phyloP scores from a whole-genome alignment of 2,113 vertebrate species.

The Xiphophorus couchianus region DNA sequence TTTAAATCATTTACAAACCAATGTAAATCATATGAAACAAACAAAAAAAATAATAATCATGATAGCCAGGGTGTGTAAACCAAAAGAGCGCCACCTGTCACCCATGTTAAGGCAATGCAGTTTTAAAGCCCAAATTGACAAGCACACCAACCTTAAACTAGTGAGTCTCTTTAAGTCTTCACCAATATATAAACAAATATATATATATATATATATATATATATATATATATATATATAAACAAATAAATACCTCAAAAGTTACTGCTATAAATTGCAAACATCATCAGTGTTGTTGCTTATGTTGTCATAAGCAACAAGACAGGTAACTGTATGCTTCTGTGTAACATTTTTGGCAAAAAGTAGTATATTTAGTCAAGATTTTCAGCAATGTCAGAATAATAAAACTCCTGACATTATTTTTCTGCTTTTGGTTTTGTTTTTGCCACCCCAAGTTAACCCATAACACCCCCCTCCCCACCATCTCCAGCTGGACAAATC shows the following conservation, averaged over 20 bases:
- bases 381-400: neutral
- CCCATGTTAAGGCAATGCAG: neutral
- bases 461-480: no score
- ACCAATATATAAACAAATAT: no score
- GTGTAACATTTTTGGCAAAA: neutral
- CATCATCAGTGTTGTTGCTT: neutral
- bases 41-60: neutral
- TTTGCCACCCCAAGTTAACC: neutral
- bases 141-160: no score
- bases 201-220: no score
- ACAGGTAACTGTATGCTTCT: neutral
- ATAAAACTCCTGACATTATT: neutral
- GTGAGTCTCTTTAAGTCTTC: no score
- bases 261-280: neutral
- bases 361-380: neutral
- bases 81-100: neutral
- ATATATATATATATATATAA: no score
- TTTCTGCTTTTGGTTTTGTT: no score
- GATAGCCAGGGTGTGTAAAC: neutral
- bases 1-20: neutral
- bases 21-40: neutral
- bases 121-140: neutral
- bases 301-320: neutral
- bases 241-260: neutral
- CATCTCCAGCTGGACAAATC: neutral